phyloP scores from a whole-genome alignment of 2,113 vertebrate species.

The Xyrauchen texanus region DNA sequence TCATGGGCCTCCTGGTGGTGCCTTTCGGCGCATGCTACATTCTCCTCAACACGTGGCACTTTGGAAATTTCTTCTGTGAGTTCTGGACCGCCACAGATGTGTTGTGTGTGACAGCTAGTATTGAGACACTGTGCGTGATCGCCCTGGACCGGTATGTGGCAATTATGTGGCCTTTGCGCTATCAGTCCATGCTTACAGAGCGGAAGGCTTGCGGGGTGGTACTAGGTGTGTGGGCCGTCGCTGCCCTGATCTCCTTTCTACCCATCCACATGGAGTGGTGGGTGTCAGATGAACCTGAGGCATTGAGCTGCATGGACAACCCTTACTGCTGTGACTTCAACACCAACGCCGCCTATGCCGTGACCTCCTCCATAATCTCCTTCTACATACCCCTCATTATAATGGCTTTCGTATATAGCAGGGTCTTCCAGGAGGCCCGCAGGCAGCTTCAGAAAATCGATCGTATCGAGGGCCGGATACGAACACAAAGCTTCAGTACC shows the following conservation, averaged over 20 bases:
- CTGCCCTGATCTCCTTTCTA: constrained; percentile 91
- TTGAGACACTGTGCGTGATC: constrained; percentile 95
- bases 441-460: constrained; percentile 92
- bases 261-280: constrained; percentile 93
- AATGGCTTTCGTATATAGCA: constrained; percentile 91
- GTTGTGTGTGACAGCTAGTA: constrained; percentile 94
- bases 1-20: constrained; percentile 94
- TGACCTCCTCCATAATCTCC: constrained; percentile 92
- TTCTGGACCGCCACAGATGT: constrained; percentile 94
- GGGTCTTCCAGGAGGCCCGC: constrained; percentile 92
- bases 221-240: constrained; percentile 88
- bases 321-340: constrained; percentile 89
- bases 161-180: constrained; percentile 92
- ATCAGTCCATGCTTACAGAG: constrained; percentile 89
- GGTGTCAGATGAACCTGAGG: constrained; percentile 60
- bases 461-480: constrained; percentile 83
- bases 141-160: constrained; percentile 95
- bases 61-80: constrained; percentile 90
- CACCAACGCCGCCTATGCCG: constrained; percentile 86
- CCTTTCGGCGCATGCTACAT: constrained; percentile 89
- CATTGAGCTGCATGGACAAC: constrained; percentile 69
- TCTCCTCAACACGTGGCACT: constrained; percentile 85
- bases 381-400: constrained; percentile 92
- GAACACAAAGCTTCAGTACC: constrained; percentile 71
- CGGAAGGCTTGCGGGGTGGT: constrained; percentile 85